Conservation (phyloP, 2,797 vertebrate species). For the Antrozous pallidus region DNA sequence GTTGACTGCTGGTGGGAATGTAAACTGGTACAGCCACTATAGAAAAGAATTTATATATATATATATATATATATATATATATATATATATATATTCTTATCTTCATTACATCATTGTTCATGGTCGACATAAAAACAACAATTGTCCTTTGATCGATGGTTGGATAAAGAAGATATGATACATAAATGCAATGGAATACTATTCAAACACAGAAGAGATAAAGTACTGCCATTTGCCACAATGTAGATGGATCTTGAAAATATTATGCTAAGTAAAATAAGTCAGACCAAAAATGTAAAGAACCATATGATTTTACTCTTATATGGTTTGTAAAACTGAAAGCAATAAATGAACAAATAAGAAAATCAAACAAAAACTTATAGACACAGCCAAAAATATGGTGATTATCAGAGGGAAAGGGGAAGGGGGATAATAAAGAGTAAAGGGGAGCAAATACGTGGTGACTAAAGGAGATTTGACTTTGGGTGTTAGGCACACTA, state of each 20-base stretch:
- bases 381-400: not conserved
- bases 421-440: not conserved
- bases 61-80: not conserved
- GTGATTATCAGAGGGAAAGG: not conserved
- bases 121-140: not conserved
- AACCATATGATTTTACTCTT: not conserved
- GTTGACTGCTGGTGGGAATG: not conserved
- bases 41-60: no score
- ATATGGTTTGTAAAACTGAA: not conserved
- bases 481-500: not conserved
- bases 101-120: not conserved
- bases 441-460: not conserved
- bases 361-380: not conserved
- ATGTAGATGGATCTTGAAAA: not conserved
- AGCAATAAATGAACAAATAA: not conserved
- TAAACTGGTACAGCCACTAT: not conserved
- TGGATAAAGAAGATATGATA: not conserved
- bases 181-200: not conserved
- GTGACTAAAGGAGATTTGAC: not conserved
- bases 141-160: not conserved
- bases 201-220: not conserved
- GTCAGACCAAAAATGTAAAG: not conserved
- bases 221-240: not conserved
- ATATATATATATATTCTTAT: not conserved
- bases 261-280: not conserved